Base-by-base conservation (phyloP, 2,797 vertebrate species). In the Brachymystax lenok region DNA sequence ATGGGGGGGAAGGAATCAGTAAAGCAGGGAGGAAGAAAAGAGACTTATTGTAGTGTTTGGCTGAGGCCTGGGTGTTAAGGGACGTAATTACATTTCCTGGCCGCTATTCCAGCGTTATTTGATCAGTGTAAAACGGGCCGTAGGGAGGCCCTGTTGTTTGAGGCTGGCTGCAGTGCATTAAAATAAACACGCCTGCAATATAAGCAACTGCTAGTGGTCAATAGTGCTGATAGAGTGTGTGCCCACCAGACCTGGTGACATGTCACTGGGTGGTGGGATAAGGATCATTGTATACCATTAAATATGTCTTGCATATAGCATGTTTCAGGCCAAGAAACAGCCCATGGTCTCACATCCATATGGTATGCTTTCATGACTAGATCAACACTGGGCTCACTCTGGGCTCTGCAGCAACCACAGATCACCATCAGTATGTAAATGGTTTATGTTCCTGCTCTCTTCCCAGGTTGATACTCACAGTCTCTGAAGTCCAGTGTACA, bases 401-500 rank as follows among this genome's bases (percentile, higher is more conserved):
- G 40, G 2, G 40, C 19, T 59, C 16, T 10, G 27, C 21, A 33
- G 27, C 28, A 14, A 28, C 3, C 27, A 28, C 64, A 67, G 10
- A 46, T 46, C 27, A 30, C 28, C 27, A 17, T 16, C 28, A 30
- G 21, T 72, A 24, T 72, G 54, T 73, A 30, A 28, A 56, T 66
- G 3, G 16, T 30, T 69, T 73, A 50, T 73, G 71, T 61, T 46
- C 30, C 30, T 71, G 68, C 35, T 27, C 33, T 14, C 16, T 46
- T 54, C 63, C 50, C 64, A 61, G 17, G 52, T 63, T 51, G 66
- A 50, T 89, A 97, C 97, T 98, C 89, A 99, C 97, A 99, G 95
- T 86, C 94, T 96, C 88, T 98, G 96, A 78, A 99, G 94, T 86
- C 96, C 96, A 0, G 95, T 97, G 91, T 98, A 99, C 75, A 97